Percentiles rank a stretch among this genome's conserved stretches.
These are phyloP conservation scores for Apodemus speciosus DNA, from an alignment of 2,113 vertebrate species.

Conservation along the genomic window DNA sequence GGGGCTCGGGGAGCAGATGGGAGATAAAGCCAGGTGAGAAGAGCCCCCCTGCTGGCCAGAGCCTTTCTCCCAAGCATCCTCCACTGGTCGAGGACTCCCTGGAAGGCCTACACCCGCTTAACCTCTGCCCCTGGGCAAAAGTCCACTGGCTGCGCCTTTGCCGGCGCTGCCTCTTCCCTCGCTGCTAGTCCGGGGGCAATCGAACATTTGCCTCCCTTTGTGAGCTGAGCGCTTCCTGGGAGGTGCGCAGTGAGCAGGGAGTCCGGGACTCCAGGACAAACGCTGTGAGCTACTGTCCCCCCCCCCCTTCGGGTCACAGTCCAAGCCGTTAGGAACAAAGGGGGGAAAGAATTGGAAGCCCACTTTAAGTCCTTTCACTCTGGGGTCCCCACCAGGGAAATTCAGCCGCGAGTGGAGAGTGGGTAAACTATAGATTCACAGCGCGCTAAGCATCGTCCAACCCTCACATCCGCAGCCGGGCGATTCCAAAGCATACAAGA, in stretches of 20 bases:
- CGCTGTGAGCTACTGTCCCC: not conserved
- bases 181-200: no score
- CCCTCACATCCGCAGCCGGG: not conserved
- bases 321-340: not conserved
- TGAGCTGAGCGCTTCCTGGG: not conserved
- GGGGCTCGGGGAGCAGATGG: conserved; percentile 26
- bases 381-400: not conserved
- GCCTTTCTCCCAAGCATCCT: not conserved
- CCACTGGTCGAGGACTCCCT: fast-evolving
- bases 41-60: not conserved
- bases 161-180: no score
- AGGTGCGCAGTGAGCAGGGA: not conserved
- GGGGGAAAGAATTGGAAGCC: not conserved
- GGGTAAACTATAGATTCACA: not conserved
- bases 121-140: not conserved
- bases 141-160: not conserved
- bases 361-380: not conserved
- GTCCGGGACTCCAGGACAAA: not conserved
- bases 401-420: not conserved
- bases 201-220: not conserved
- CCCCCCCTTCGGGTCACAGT: not conserved
- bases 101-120: not conserved
- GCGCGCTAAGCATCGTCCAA: not conserved
- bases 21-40: conserved; percentile 42
- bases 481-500: not conserved